Evolutionary conservation across 2,888 invertebrate species (phyloP).

Genomic region (Dicranocentrus wangi): DNA sequence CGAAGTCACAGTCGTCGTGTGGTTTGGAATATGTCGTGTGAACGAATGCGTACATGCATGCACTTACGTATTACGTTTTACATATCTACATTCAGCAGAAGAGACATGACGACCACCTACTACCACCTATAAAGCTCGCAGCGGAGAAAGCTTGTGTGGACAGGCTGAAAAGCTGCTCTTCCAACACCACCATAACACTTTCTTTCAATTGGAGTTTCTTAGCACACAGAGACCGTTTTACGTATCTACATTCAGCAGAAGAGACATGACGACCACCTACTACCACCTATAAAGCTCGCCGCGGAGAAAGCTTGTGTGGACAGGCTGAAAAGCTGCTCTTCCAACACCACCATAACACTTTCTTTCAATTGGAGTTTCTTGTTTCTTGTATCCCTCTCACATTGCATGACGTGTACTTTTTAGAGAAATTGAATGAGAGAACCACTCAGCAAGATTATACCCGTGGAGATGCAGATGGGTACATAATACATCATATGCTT

Average conservation of each 20-base stretch:
- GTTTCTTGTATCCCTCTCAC: neutral
- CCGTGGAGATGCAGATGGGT: neutral
- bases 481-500: neutral
- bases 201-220: neutral
- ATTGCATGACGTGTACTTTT: neutral
- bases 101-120: too few relatives aligned
- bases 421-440: conserved; percentile 9
- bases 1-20: conserved; percentile 13
- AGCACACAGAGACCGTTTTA: neutral
- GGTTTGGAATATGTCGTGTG: neutral
- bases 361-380: neutral
- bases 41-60: neutral
- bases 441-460: neutral
- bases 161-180: neutral
- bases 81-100: neutral
- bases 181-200: neutral
- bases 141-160: conserved; percentile 13
- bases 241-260: neutral
- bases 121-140: too few relatives aligned
- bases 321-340: neutral
- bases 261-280: too few relatives aligned
- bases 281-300: too few relatives aligned
- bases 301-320: conserved; percentile 13
- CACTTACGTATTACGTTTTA: neutral
- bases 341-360: neutral